Base-by-base conservation (phyloP, 2,888 invertebrate genomes). In the Stenichneumon culpator region DNA sequence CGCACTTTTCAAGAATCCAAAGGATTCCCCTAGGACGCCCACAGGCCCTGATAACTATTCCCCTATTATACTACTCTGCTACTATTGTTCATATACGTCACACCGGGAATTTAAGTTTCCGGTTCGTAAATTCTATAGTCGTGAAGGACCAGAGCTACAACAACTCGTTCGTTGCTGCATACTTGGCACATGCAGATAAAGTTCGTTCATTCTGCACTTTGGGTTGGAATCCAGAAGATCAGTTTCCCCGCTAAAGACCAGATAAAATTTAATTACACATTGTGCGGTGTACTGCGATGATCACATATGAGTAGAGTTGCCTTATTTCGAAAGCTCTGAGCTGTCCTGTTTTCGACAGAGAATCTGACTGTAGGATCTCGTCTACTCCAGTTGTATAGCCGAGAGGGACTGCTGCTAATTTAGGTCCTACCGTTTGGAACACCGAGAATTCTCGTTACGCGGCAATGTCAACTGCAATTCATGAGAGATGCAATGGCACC, bases 391-490 rank as follows among this genome's bases (percentile, higher is more conserved):
- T 78, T 57, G 60, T 28, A 77, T 36, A 77, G 63, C 73, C 77
- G 67, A 73, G 50, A 67, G 70, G 80, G 57, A 65, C 63, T 57
- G 80, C 69, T 73, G 73, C 79, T 82, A 87, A 82, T 87, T 84
- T 84, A 47, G 69, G 25, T 69, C 77, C 57, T 52, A 68, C 72
- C 69, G 65, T 84, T 83, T 84, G 78, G 78, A 74, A 75, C 72
- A 75, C 80, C 79, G 72, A 79, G 82, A 81, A 86, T 83, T 81
- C 86, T 83, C 74, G 85, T 83, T 82, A 69, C 73, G 75, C 52
- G 77, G 54, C 82, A 75, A 72, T 87, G 87, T 88, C 88, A 87
- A 88, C 86, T 87, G 83, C 86, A 85, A 84, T 86, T 74, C 77
- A 79, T 72, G 70, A 74, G 79, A 78, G 78, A 78, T 69, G 73